phyloP scores from a whole-genome alignment of 1,140 invertebrate genomes.

The Hylyphantes graminicola region DNA sequence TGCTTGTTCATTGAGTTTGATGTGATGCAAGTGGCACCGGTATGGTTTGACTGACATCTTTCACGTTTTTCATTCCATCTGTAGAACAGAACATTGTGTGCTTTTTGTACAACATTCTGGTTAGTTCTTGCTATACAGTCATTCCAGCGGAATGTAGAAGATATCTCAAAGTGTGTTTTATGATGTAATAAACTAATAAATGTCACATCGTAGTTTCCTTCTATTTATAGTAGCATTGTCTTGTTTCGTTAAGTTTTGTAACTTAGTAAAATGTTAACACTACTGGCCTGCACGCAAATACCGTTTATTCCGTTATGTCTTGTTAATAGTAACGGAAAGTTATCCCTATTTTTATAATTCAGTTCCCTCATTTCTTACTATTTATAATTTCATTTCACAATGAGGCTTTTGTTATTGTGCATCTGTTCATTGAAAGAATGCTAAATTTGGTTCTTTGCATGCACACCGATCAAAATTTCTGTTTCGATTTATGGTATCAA shows the following conservation, averaged over 20 bases:
- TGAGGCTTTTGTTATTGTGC: too few species aligned
- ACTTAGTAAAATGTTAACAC: too few species aligned
- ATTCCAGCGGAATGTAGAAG: constrained; percentile 60
- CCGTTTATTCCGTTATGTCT: too few species aligned
- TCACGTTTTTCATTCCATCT: constrained; percentile 60
- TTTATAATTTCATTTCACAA: too few species aligned
- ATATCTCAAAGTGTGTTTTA: constrained; percentile 60
- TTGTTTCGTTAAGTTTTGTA: background rate
- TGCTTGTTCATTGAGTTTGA: constrained; percentile 49
- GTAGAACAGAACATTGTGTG: constrained; percentile 60
- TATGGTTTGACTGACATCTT: constrained; percentile 58
- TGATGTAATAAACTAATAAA: constrained; percentile 61
- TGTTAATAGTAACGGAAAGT: too few species aligned
- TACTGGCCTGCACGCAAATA: too few species aligned
- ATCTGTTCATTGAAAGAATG: too few species aligned
- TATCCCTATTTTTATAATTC: too few species aligned
- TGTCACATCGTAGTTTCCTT: constrained; percentile 53
- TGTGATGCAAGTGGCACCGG: constrained; percentile 49
- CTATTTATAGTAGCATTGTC: background rate
- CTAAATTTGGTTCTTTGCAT: too few species aligned
- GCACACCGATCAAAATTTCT: too few species aligned
- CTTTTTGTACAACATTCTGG: constrained; percentile 59
- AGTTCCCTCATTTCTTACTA: background rate
- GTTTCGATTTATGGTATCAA: too few species aligned
- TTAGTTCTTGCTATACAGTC: constrained; percentile 61